Base-by-base conservation (phyloP, 1,140 invertebrate species). In the Dendrolimus kikuchii region DNA sequence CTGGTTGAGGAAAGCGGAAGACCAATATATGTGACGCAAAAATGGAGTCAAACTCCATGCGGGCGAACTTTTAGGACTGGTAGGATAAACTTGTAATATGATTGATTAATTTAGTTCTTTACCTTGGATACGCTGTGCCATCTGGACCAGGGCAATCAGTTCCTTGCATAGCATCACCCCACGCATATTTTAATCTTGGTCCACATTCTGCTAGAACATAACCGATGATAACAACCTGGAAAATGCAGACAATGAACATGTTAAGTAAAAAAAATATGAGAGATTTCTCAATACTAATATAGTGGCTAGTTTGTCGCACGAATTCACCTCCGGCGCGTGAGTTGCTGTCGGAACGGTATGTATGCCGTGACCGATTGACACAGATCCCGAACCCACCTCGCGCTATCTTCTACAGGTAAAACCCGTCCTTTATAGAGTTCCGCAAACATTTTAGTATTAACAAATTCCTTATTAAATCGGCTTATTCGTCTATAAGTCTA, bases 121-220 rank as follows among this genome's bases (percentile, higher is more conserved):
- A 96, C 95, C 90, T 90, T 38, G 95, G 95, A 89, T 96, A 96
- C 45, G 92, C 92, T 56, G 90, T 79, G 64, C 94, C 92, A 75
- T 95, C 93, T 1, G 95, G 95, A 36, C 95, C 95, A 43, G 94
- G 68, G 68, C 94, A 95, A 60, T 95, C 92, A 7, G 91, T 89
- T 72, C 95, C 93, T 51, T 90, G 90, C 10, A 96, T 83, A 2
- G 95, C 95, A 77, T 96, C 94, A 5, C 95, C 95, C 91, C 93
- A 95, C 5, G 95, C 86, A 73, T 96, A 95, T 80, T 95, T 95
- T 46, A 95, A 79, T 53, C 87, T 87, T 39, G 87, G 64, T 36
- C 91, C 91, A 47, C 81, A 85, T 5, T 85, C 81, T 45, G 78
- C 69, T 1, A 69, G 65, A 7, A 77, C 74, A 40, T 62, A 73